Conservation (phyloP, 2,797 vertebrate genomes). For the Gallinago stenura region DNA sequence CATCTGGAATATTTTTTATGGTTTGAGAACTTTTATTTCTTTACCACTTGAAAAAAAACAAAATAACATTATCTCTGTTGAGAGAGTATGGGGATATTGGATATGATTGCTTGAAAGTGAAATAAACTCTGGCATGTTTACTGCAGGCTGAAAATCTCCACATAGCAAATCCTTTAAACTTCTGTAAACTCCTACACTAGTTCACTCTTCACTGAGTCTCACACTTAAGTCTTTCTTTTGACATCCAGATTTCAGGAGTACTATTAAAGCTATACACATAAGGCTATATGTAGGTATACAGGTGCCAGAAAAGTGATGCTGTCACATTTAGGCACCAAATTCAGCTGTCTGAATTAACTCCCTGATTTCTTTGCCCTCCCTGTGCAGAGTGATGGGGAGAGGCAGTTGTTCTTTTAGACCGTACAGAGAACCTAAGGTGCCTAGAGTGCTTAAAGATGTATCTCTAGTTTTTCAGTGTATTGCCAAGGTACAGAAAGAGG, state of each 20-base stretch:
- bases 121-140: neutral
- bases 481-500: neutral
- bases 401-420: neutral
- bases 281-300: neutral
- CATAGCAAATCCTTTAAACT: neutral
- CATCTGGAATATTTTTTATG: constrained; percentile 97
- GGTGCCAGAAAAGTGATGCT: neutral
- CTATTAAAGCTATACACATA: neutral
- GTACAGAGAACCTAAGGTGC: neutral
- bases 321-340: neutral
- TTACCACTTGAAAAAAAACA: constrained; percentile 14
- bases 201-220: neutral
- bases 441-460: neutral
- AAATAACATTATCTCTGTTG: neutral
- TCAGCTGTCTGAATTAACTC: neutral
- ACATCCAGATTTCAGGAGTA: neutral
- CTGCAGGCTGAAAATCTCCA: neutral
- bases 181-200: neutral
- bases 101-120: neutral
- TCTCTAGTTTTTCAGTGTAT: neutral
- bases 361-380: neutral
- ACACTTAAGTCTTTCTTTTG: neutral
- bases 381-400: neutral
- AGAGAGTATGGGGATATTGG: neutral
- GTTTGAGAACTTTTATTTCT: constrained; percentile 78